Evolutionary conservation across 2,113 vertebrate species (phyloP).

Genomic region (Etheostoma cragini): DNA sequence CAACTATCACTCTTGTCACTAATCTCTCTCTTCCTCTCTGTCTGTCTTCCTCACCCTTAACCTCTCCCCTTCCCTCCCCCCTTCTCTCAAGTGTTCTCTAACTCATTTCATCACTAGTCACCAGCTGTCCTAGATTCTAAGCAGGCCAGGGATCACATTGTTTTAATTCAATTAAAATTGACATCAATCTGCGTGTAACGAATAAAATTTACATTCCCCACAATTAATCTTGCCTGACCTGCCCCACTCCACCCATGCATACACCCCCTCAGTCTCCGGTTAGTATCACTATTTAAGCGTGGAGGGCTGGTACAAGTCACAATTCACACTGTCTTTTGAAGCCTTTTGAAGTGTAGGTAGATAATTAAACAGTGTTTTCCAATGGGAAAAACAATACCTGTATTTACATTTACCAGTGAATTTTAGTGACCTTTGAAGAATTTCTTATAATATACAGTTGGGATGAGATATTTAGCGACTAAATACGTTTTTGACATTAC

Average conservation of each 20-base stretch:
- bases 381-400: constrained; percentile 6
- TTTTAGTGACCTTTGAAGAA: not conserved
- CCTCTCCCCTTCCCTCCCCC: constrained; percentile 4
- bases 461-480: not conserved
- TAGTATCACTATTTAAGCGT: constrained; percentile 69
- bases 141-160: constrained; percentile 76
- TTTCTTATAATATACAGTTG: not conserved
- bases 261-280: constrained; percentile 47
- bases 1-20: constrained; percentile 63
- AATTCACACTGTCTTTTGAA: constrained; percentile 34
- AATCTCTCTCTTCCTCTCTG: constrained; percentile 47
- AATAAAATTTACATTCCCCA: constrained; percentile 81
- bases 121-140: constrained; percentile 72
- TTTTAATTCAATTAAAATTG: constrained; percentile 84
- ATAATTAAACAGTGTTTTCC: constrained; percentile 48
- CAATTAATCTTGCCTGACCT: constrained; percentile 79
- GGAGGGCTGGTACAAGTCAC: not conserved
- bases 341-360: constrained; percentile 65
- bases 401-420: constrained; percentile 10
- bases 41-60: constrained; percentile 34
- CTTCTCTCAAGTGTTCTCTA: constrained; percentile 43
- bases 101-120: constrained; percentile 78
- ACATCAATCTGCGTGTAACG: constrained; percentile 81
- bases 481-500: not conserved
- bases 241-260: constrained; percentile 54